A percentile compares a stretch with the other conserved stretches of the same genome.
Conservation (phyloP, 2,113 vertebrate genomes). For the Galeopterus variegatus region DNA sequence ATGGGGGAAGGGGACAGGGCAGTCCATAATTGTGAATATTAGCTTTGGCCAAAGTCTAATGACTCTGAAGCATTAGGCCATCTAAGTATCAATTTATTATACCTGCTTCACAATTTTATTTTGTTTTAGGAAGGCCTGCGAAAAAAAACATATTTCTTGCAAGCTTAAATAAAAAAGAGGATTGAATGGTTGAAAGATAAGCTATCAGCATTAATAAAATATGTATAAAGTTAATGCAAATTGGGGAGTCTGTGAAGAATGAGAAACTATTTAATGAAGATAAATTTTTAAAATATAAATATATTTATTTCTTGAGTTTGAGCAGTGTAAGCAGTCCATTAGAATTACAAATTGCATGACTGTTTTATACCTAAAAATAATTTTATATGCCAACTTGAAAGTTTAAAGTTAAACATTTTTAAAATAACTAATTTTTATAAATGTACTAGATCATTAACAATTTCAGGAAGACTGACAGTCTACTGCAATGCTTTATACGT, state of each 20-base stretch:
- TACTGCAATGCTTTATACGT: background rate
- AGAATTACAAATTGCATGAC: background rate
- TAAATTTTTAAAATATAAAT: background rate
- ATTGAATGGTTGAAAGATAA: background rate
- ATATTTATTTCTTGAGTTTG: background rate
- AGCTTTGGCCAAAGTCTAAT: background rate
- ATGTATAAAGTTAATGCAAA: background rate
- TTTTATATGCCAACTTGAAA: background rate
- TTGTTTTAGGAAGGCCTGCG: background rate
- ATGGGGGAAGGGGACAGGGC: accelerated
- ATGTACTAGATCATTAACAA: background rate
- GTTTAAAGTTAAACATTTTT: background rate
- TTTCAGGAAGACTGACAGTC: background rate
- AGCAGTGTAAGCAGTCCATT: background rate
- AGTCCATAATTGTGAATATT: background rate
- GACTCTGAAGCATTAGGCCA: background rate
- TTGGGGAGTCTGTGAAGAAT: accelerated
- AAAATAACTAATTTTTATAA: background rate
- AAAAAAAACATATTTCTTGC: background rate
- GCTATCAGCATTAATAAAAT: background rate
- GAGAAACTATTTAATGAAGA: background rate
- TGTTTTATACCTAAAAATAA: background rate
- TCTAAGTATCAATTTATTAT: background rate
- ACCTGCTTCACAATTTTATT: background rate
- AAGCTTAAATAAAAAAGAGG: background rate